phyloP scores from a whole-genome alignment of 2,888 invertebrate species.

The Cosmopolites sordidus region DNA sequence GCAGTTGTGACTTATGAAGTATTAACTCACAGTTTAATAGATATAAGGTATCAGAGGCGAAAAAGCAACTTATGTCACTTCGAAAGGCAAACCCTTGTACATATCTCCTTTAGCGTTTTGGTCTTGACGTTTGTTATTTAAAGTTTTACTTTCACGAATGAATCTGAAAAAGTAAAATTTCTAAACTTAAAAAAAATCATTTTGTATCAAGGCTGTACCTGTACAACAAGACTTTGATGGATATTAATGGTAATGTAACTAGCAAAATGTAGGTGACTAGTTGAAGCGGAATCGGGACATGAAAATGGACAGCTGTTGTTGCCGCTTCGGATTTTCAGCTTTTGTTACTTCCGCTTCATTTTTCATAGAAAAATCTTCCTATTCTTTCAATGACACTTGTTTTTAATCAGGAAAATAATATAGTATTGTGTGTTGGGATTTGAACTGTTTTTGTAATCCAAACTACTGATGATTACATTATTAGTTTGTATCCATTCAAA shows the following conservation, averaged over 20 bases:
- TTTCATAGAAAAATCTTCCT: constrained; percentile 41
- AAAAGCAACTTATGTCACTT: constrained; percentile 35
- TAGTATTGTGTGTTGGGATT: constrained; percentile 41
- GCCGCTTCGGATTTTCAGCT: constrained; percentile 26
- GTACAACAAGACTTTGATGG: constrained; percentile 34
- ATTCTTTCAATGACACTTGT: constrained; percentile 37
- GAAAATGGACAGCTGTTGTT: not conserved
- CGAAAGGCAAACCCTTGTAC: constrained; percentile 44
- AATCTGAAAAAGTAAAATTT: constrained; percentile 29
- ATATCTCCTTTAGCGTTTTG: constrained; percentile 32
- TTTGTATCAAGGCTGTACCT: constrained; percentile 32
- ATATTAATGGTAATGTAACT: constrained; percentile 35
- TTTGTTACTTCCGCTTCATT: too few relatives aligned
- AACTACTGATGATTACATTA: constrained; percentile 34
- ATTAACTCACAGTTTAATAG: too few relatives aligned
- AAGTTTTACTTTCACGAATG: constrained; percentile 31
- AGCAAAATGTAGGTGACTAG: constrained; percentile 32
- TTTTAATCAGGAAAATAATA: constrained; percentile 41
- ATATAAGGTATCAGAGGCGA: too few relatives aligned
- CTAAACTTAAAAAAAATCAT: not conserved
- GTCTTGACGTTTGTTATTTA: constrained; percentile 17
- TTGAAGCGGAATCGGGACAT: not conserved
- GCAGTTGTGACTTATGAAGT: too few relatives aligned
- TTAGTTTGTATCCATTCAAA: constrained; percentile 35
- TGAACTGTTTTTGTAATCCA: constrained; percentile 30